These are phyloP conservation scores for Toxostoma redivivum DNA, from an alignment of 2,113 vertebrate genomes.

Conservation along the genomic window DNA sequence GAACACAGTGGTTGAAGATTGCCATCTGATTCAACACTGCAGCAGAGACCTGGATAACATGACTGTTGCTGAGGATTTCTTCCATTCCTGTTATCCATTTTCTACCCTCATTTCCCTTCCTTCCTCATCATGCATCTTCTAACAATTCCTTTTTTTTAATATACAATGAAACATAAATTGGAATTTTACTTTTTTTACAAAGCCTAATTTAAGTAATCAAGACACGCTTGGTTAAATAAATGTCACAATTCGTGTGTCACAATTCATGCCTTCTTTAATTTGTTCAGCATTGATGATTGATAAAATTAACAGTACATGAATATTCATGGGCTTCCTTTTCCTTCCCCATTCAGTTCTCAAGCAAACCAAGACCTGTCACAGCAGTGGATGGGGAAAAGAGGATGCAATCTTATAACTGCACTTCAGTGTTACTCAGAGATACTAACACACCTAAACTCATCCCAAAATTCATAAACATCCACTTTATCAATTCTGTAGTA, in stretches of 20 bases:
- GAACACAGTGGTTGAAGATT: background rate
- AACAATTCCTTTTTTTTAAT: background rate
- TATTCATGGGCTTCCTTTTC: background rate
- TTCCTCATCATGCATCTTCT: background rate
- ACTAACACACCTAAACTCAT: background rate
- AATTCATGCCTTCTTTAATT: background rate
- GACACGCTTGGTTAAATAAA: background rate
- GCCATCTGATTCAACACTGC: background rate
- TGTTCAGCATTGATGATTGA: background rate
- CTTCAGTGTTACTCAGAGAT: background rate
- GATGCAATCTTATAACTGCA: background rate
- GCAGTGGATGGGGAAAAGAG: rapidly evolving
- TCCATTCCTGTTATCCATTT: background rate
- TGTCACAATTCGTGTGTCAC: background rate
- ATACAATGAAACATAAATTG: background rate
- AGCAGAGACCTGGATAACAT: background rate
- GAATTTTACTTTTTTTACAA: background rate
- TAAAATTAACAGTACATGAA: background rate
- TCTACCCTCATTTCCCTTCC: background rate
- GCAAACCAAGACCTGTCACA: background rate
- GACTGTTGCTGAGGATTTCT: background rate
- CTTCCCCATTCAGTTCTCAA: background rate
- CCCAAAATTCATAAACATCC: background rate
- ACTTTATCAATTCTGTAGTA: background rate
- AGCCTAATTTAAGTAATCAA: background rate